Conservation (phyloP, 2,797 vertebrate genomes). For the Pseudochromis fuscus region DNA sequence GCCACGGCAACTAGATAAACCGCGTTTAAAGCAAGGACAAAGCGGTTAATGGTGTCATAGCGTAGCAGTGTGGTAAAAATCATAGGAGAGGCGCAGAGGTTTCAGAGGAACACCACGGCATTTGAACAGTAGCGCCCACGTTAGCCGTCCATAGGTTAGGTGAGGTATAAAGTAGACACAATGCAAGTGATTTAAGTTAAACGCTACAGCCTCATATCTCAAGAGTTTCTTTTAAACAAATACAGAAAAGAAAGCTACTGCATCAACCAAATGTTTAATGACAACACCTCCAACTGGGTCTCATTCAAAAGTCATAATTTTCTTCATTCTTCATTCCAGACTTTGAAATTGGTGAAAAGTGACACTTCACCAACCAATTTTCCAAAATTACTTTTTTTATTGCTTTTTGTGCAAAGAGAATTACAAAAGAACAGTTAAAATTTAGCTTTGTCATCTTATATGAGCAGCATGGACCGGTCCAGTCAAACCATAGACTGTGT, state of each 20-base stretch:
- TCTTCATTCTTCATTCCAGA: background rate
- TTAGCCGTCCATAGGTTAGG: background rate
- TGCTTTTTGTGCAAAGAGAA: background rate
- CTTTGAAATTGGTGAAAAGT: background rate
- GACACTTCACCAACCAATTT: background rate
- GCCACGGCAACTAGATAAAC: constrained; percentile 63
- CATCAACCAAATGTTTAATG: background rate
- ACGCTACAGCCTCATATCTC: background rate
- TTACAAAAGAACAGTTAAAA: background rate
- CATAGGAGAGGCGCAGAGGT: constrained; percentile 5
- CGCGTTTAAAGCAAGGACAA: constrained; percentile 62
- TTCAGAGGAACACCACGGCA: constrained; percentile 5
- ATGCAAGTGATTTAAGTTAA: background rate
- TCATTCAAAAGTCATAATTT: too few species aligned
- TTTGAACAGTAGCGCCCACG: background rate
- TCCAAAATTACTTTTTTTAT: background rate
- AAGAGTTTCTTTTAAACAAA: background rate
- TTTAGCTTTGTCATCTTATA: background rate
- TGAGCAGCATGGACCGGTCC: background rate
- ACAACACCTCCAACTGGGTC: background rate
- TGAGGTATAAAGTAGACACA: background rate
- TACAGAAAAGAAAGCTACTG: background rate
- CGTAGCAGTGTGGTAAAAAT: constrained; percentile 3
- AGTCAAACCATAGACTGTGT: background rate
- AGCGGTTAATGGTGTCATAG: constrained; percentile 61